Percentiles rank a stretch among this genome's conserved stretches.
These are phyloP conservation scores for Xestia xanthographa DNA, from an alignment of 2,888 invertebrate genomes.

Conservation along the genomic window DNA sequence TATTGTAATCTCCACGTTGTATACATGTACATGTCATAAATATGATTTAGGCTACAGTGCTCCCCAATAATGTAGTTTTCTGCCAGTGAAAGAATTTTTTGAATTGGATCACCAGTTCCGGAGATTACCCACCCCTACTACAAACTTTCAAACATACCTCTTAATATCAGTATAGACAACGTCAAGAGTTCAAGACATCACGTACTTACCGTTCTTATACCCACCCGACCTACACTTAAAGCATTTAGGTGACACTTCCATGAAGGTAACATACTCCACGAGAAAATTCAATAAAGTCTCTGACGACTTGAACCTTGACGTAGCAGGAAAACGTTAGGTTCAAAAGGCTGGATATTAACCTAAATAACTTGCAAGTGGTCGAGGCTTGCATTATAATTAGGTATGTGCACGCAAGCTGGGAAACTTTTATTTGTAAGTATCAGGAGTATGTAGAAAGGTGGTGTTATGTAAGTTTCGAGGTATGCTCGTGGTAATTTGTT, in stretches of 20 bases:
- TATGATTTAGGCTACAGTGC: too few species aligned
- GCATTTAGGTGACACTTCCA: constrained; percentile 1
- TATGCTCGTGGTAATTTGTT: not conserved
- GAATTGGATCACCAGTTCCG: too few species aligned
- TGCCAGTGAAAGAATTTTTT: too few species aligned
- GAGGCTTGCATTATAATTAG: constrained; percentile 76
- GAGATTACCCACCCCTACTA: too few species aligned
- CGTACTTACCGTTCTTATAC: not conserved
- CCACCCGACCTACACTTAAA: not conserved
- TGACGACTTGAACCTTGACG: constrained; percentile 53
- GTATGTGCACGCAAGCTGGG: constrained; percentile 67
- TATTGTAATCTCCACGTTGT: too few species aligned
- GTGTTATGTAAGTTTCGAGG: not conserved
- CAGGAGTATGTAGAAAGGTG: constrained; percentile 9
- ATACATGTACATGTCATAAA: too few species aligned
- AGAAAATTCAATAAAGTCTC: constrained; percentile 73
- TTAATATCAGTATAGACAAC: too few species aligned
- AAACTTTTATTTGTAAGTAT: constrained; percentile 56
- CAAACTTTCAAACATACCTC: too few species aligned
- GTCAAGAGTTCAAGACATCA: not conserved
- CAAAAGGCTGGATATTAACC: constrained; percentile 80
- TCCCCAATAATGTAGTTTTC: too few species aligned
- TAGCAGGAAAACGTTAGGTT: constrained; percentile 68
- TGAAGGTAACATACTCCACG: constrained; percentile 47
- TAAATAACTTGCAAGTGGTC: constrained; percentile 75